These are phyloP conservation scores for Acheta domesticus DNA, from an alignment of 2,888 invertebrate species.

Conservation along the genomic window DNA sequence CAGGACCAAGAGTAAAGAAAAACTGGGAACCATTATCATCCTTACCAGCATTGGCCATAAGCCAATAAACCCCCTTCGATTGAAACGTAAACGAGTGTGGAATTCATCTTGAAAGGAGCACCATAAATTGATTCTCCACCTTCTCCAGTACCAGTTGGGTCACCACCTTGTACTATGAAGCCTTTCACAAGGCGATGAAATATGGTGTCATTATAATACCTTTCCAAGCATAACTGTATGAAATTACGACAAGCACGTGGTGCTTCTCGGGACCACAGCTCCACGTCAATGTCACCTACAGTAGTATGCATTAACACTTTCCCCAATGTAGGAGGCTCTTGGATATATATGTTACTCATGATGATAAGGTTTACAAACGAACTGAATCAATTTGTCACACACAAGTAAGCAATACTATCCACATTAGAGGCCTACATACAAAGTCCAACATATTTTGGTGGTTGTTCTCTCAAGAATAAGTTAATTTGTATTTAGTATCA, in stretches of 20 bases:
- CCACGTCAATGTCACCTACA: constrained; percentile 95
- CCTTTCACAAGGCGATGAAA: constrained; percentile 92
- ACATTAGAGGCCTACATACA: no score
- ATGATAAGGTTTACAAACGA: constrained; percentile 25
- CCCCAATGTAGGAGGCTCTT: constrained; percentile 92
- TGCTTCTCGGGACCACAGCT: constrained; percentile 95
- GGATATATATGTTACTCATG: constrained; percentile 98
- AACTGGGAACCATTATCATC: constrained; percentile 97
- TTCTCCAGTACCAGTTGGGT: constrained; percentile 91
- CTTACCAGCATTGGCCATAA: constrained; percentile 92
- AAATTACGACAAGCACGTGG: constrained; percentile 93
- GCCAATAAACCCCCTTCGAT: constrained; percentile 86
- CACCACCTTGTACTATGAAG: constrained; percentile 96
- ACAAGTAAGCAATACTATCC: no score
- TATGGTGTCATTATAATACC: constrained; percentile 86
- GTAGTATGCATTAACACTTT: constrained; percentile 91
- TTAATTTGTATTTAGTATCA: no score
- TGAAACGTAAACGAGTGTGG: constrained; percentile 88
- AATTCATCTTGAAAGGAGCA: constrained; percentile 90
- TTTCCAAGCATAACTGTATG: constrained; percentile 93
- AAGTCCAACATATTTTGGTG: no score
- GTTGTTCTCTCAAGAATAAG: no score
- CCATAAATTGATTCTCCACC: constrained; percentile 97
- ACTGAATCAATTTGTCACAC: no score
- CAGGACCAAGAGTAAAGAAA: constrained; percentile 89